phyloP scores from a whole-genome alignment of 2,113 vertebrate species.

The Epinephelus lanceolatus region DNA sequence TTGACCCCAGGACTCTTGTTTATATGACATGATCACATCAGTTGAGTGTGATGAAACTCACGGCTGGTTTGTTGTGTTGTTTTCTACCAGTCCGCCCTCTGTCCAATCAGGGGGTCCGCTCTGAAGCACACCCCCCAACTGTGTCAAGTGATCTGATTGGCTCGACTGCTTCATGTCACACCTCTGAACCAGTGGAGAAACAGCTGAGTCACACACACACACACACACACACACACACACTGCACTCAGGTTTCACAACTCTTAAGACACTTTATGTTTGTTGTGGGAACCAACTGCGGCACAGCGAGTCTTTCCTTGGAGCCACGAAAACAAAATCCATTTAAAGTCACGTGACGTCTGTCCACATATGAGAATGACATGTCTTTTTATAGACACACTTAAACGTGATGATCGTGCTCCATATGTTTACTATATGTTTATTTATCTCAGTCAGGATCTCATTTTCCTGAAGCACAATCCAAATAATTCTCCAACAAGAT shows the following conservation, averaged over 20 bases:
- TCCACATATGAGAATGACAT: background rate
- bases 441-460: background rate
- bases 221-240: conserved; percentile 17
- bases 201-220: conserved; percentile 68
- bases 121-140: conserved; percentile 57
- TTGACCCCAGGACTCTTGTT: background rate
- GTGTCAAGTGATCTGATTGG: conserved; percentile 62
- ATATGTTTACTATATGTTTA: background rate
- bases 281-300: conserved; percentile 53
- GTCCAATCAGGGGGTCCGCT: conserved; percentile 59
- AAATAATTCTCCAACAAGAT: background rate
- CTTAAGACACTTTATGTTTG: conserved; percentile 55
- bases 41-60: conserved; percentile 51
- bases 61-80: conserved; percentile 44
- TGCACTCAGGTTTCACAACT: conserved; percentile 66
- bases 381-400: background rate
- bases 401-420: background rate
- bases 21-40: conserved; percentile 25
- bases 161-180: conserved; percentile 23
- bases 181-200: conserved; percentile 58
- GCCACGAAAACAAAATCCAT: conserved; percentile 9
- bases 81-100: conserved; percentile 19
- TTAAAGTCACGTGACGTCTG: background rate
- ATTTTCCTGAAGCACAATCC: background rate
- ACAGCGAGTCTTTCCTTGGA: background rate